A percentile compares a stretch with the other conserved stretches of the same genome.
Evolutionary conservation across 2,797 vertebrate species (phyloP).

Genomic region (Brachymystax lenok): DNA sequence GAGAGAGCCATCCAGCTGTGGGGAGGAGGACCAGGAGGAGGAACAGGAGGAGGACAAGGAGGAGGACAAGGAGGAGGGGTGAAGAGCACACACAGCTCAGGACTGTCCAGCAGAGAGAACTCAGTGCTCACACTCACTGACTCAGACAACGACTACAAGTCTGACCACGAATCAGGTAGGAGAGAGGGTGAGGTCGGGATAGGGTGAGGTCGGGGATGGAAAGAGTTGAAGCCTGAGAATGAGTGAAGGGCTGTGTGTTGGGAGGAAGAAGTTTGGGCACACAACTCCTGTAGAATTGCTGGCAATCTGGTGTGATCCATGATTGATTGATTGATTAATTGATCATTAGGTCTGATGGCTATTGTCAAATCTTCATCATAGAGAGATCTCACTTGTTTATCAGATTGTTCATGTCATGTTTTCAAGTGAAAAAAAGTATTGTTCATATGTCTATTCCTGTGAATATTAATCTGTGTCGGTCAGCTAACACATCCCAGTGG

Average conservation of each 20-base stretch:
- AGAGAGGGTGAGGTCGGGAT: slow-evolving; percentile 4
- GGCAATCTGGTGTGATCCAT: background rate
- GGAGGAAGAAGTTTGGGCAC: background rate
- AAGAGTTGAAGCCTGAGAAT: background rate
- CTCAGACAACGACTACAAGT: slow-evolving; percentile 94
- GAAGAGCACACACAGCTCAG: slow-evolving; percentile 90
- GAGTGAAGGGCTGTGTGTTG: background rate
- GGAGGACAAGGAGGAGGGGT: slow-evolving; percentile 75
- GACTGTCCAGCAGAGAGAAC: slow-evolving; percentile 92
- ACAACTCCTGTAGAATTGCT: background rate
- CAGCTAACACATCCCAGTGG: slow-evolving; percentile 37
- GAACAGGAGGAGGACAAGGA: slow-evolving; percentile 68
- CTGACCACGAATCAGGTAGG: slow-evolving; percentile 94
- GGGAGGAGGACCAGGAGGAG: slow-evolving; percentile 78
- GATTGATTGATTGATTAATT: background rate
- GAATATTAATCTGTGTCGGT: slow-evolving; percentile 12
- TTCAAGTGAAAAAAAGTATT: slow-evolving; percentile 16
- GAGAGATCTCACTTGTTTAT: background rate
- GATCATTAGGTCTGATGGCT: background rate
- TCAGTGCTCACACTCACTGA: slow-evolving; percentile 94
- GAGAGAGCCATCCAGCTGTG: slow-evolving; percentile 92
- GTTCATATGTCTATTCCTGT: background rate
- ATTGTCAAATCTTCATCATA: background rate
- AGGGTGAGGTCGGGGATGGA: background rate
- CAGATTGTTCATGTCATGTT: slow-evolving; percentile 26